Evolutionary conservation across 23 tunicate genomes (phyloP).

Genomic region (Ciona savignyi): DNA sequence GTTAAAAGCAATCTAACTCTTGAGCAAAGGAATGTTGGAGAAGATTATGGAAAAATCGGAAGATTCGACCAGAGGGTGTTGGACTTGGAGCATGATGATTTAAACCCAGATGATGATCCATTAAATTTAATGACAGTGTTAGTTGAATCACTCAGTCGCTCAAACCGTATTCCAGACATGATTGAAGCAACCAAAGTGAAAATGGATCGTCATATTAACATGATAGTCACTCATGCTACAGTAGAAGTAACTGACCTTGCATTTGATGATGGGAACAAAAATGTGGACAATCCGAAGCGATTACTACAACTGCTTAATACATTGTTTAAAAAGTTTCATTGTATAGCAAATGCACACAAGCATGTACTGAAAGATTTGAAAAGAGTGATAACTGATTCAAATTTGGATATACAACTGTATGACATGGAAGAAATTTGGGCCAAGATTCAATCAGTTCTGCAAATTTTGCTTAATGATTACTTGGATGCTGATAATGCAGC

Average conservation of each 20-base stretch:
- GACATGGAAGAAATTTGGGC: constrained; percentile 88
- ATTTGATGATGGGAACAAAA: constrained; percentile 50
- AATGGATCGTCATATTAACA: constrained; percentile 84
- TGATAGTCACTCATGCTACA: constrained; percentile 79
- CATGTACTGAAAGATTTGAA: constrained; percentile 35
- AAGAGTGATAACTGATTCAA: constrained; percentile 2
- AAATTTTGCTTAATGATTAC: constrained; percentile 69
- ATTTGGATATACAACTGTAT: constrained; percentile 28
- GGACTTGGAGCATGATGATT: constrained; percentile 50
- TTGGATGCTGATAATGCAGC: constrained; percentile 85
- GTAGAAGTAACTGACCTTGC: constrained; percentile 79
- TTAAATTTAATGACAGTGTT: constrained; percentile 61
- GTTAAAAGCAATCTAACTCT: not conserved
- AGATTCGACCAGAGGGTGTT: constrained; percentile 23
- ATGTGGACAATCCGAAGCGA: constrained; percentile 63
- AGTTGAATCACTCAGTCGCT: constrained; percentile 54
- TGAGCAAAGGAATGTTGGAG: constrained; percentile 11
- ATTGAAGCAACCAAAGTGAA: constrained; percentile 60
- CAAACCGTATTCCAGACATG: constrained; percentile 54
- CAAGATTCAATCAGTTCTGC: constrained; percentile 83
- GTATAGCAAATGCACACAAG: constrained; percentile 60
- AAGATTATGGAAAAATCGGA: constrained; percentile 38
- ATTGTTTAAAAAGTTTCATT: constrained; percentile 74
- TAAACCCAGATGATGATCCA: constrained; percentile 63
- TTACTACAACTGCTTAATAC: constrained; percentile 59